phyloP scores from a whole-genome alignment of 2,888 invertebrate genomes.

The Mylabris sibirica region DNA sequence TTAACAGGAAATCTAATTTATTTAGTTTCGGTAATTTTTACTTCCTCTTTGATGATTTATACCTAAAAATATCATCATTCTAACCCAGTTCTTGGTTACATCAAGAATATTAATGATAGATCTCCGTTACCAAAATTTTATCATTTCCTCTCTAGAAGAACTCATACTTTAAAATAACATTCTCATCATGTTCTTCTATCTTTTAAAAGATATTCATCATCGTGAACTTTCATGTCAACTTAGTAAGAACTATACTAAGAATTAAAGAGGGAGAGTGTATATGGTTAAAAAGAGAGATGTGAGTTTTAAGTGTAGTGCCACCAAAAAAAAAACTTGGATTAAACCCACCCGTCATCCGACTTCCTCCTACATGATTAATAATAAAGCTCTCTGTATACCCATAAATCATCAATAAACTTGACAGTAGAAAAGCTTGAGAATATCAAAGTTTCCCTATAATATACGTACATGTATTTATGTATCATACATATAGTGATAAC shows the following conservation, averaged over 20 bases:
- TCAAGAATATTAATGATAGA: not conserved
- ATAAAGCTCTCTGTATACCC: not conserved
- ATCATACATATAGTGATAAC: not conserved
- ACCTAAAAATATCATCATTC: not conserved
- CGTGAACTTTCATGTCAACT: not conserved
- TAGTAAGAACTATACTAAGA: not conserved
- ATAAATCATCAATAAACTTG: constrained; percentile 2
- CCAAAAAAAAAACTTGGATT: not conserved
- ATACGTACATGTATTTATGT: not conserved
- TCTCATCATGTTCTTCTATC: not conserved
- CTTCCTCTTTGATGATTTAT: no score
- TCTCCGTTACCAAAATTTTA: not conserved
- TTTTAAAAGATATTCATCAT: not conserved
- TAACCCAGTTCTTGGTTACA: not conserved
- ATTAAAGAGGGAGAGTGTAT: not conserved
- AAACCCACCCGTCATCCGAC: not conserved
- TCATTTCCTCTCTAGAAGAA: not conserved
- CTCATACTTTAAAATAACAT: not conserved
- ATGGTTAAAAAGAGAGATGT: not conserved
- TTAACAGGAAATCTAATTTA: no score
- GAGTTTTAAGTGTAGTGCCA: not conserved
- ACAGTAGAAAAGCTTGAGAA: not conserved
- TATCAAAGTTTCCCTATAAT: not conserved
- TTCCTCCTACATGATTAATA: not conserved
- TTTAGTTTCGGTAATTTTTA: no score